Evolutionary conservation across 2,888 invertebrate genomes (phyloP).

Genomic region (Apoda limacodes): DNA sequence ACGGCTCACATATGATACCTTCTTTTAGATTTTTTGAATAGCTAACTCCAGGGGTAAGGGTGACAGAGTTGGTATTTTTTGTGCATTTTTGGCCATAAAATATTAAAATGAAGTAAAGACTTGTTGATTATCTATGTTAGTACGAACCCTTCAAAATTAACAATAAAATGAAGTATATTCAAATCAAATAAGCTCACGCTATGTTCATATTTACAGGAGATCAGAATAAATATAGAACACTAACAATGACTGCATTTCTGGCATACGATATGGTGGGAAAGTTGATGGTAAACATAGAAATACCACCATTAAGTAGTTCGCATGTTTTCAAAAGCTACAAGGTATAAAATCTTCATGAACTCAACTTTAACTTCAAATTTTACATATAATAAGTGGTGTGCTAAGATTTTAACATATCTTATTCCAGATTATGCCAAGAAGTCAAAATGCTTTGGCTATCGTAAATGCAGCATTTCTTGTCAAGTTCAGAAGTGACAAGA

Average conservation of each 20-base stretch:
- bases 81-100: no score
- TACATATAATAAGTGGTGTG: constrained; percentile 12
- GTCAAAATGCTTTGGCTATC: constrained; percentile 81
- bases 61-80: no score
- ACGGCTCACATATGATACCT: no score
- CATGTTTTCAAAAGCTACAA: constrained; percentile 75
- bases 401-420: not conserved
- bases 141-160: no score
- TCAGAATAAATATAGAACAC: constrained; percentile 19
- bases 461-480: constrained; percentile 80
- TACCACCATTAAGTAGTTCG: constrained; percentile 64
- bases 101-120: no score
- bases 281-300: constrained; percentile 69
- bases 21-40: no score
- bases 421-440: constrained; percentile 77
- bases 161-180: no score
- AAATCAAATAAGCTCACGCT: no score
- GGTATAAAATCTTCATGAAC: no score
- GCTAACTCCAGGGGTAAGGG: no score
- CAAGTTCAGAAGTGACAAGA: constrained; percentile 47
- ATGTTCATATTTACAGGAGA: constrained; percentile 34
- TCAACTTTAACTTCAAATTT: no score
- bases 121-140: no score
- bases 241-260: constrained; percentile 64
- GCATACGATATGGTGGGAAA: constrained; percentile 71